Conservation (phyloP, 1,140 invertebrate species). For the Drosophila obscura region DNA sequence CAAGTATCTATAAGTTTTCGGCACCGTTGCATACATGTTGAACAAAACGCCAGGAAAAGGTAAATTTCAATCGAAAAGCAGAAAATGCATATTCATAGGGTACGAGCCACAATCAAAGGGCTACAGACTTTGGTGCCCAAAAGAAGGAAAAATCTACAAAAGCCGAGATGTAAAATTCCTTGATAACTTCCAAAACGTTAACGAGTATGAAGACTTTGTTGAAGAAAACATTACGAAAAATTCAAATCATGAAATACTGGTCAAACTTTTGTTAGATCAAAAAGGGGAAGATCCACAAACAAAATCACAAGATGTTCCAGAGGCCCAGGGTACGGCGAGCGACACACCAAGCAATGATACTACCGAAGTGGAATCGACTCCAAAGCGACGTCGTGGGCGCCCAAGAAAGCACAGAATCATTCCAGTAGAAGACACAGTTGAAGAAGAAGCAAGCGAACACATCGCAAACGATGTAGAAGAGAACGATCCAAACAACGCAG, state of each 20-base stretch:
- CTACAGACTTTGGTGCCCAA: slow-evolving; percentile 2
- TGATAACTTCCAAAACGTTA: slow-evolving; percentile 3
- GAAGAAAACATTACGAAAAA: not conserved
- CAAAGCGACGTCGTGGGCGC: too few species aligned
- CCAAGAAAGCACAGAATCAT: too few species aligned
- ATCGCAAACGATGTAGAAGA: not conserved
- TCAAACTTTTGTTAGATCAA: not conserved
- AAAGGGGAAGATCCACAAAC: not conserved
- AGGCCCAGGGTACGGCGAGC: not conserved
- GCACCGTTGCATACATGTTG: not conserved
- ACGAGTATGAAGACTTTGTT: slow-evolving; percentile 3
- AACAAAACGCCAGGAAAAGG: not conserved
- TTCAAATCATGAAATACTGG: not conserved
- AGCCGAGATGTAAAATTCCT: slow-evolving; percentile 7
- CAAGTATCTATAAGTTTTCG: not conserved
- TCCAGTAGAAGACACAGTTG: not conserved
- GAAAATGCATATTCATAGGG: not conserved
- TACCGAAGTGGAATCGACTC: too few species aligned
- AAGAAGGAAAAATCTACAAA: slow-evolving; percentile 7
- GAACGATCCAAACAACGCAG: not conserved
- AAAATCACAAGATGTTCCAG: not conserved
- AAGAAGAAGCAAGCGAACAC: not conserved
- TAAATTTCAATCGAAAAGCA: slow-evolving; percentile 1
- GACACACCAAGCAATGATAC: not conserved
- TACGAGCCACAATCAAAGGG: not conserved